Evolutionary conservation across 2,113 vertebrate species (phyloP).

Genomic region (Cheirogaleus medius): DNA sequence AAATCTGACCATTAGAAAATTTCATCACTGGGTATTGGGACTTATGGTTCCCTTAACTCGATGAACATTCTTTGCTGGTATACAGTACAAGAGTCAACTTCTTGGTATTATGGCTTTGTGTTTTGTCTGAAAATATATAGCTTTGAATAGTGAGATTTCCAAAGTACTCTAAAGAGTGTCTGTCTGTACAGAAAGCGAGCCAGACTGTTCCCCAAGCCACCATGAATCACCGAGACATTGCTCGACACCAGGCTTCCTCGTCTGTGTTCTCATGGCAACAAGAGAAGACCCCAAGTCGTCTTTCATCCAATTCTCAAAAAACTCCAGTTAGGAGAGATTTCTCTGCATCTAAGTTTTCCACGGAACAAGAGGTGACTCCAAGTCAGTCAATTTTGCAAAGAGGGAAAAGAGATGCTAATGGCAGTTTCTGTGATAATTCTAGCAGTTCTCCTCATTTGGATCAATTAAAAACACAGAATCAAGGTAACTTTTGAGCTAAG

Average conservation of each 20-base stretch:
- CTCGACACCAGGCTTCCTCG: conserved; percentile 91
- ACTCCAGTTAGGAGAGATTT: conserved; percentile 87
- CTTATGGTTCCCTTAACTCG: not conserved
- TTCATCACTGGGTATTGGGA: not conserved
- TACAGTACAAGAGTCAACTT: not conserved
- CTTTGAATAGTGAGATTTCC: not conserved
- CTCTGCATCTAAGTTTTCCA: conserved; percentile 75
- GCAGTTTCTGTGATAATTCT: conserved; percentile 70
- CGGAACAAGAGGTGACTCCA: conserved; percentile 87
- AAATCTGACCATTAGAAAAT: not conserved
- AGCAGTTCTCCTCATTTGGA: conserved; percentile 81
- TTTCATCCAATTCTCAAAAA: conserved; percentile 81
- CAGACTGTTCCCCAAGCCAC: conserved; percentile 80
- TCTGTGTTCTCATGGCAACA: conserved; percentile 95
- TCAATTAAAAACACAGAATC: conserved; percentile 89
- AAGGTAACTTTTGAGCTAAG: conserved; percentile 85
- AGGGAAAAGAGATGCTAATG: conserved; percentile 54
- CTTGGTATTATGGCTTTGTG: not conserved
- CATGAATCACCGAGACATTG: conserved; percentile 91
- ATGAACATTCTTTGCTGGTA: not conserved
- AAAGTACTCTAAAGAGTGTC: not conserved
- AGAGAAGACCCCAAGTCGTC: conserved; percentile 83
- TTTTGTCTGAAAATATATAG: conserved; percentile 24
- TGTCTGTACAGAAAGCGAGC: conserved; percentile 83
- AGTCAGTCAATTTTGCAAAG: conserved; percentile 73